Percentiles rank a stretch among this genome's conserved stretches.
phyloP scores from a whole-genome alignment of 1,140 invertebrate species.

The Caenorhabditis elegans region DNA sequence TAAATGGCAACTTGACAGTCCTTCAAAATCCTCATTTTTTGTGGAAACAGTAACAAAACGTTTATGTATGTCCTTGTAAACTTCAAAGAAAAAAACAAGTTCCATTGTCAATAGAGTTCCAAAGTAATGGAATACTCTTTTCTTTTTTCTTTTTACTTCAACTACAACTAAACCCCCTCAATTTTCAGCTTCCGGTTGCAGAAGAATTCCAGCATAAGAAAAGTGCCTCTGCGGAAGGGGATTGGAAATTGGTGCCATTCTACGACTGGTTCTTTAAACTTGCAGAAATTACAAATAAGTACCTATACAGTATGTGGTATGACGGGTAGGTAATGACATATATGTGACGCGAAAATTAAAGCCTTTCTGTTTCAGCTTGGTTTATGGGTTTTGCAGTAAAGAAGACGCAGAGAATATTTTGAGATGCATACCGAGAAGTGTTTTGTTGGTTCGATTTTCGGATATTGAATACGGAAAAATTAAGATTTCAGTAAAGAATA shows the following conservation, averaged over 20 bases:
- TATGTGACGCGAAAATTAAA: background rate
- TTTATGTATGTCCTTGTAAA: background rate
- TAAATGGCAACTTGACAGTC: too few relatives aligned
- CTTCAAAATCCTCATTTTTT: background rate
- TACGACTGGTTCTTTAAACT: slow-evolving; percentile 66
- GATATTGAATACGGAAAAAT: slow-evolving; percentile 66
- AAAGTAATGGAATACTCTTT: background rate
- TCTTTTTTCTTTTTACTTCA: background rate
- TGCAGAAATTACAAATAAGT: slow-evolving; percentile 64
- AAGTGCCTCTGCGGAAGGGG: slow-evolving; percentile 54
- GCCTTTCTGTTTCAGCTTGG: slow-evolving; percentile 43
- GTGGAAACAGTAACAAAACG: background rate
- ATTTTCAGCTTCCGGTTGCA: slow-evolving; percentile 57
- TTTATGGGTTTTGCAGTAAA: slow-evolving; percentile 64
- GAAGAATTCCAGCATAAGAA: slow-evolving; percentile 58
- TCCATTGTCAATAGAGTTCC: too few relatives aligned
- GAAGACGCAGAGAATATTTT: slow-evolving; percentile 63
- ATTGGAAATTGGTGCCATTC: slow-evolving; percentile 65
- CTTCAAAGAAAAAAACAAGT: too few relatives aligned
- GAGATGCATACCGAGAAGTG: slow-evolving; percentile 53
- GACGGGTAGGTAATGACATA: slow-evolving; percentile 62
- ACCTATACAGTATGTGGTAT: slow-evolving; percentile 65
- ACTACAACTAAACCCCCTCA: background rate
- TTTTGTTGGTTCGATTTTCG: slow-evolving; percentile 62
- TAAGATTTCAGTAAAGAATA: slow-evolving; percentile 64